Conservation (phyloP, 1,140 invertebrate genomes). For the Drosophila baimaii region DNA sequence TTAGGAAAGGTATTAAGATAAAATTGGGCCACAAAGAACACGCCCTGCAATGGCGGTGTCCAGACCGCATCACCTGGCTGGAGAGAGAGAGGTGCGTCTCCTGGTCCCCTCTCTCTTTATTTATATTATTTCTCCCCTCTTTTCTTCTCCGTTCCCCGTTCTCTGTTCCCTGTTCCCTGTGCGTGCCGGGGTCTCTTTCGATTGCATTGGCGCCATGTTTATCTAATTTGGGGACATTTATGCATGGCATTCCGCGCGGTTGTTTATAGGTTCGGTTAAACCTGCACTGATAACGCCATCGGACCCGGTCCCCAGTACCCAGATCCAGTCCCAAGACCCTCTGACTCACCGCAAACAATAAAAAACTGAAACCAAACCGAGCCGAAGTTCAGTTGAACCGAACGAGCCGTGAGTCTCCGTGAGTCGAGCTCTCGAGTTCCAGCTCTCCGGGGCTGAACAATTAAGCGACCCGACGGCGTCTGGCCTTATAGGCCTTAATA, state of each 20-base stretch:
- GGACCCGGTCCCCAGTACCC: constrained; percentile 1
- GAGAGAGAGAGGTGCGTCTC: constrained; percentile 8
- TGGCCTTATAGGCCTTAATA: constrained; percentile 27
- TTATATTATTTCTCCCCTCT: constrained; percentile 1
- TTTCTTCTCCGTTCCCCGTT: not conserved
- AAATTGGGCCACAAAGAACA: constrained; percentile 59
- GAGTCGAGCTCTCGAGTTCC: constrained; percentile 13
- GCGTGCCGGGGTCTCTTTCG: constrained; percentile 58
- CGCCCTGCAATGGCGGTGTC: constrained; percentile 66
- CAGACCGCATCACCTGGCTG: constrained; percentile 37
- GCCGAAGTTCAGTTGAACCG: constrained; percentile 14
- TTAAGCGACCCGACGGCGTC: constrained; percentile 54
- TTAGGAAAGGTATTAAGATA: constrained; percentile 83
- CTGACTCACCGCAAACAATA: constrained; percentile 58
- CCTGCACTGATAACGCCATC: constrained; percentile 82
- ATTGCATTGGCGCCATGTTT: constrained; percentile 85
- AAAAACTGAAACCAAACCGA: constrained; percentile 39
- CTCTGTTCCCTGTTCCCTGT: constrained; percentile 28
- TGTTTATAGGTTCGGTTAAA: constrained; percentile 85
- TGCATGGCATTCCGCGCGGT: constrained; percentile 84
- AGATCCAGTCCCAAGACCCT: constrained; percentile 30
- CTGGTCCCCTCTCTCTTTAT: not conserved
- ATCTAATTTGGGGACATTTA: constrained; percentile 85
- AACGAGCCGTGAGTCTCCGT: not conserved
- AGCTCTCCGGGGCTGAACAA: constrained; percentile 39